These are phyloP conservation scores for Nasonia giraulti DNA, from an alignment of 1,140 invertebrate species.

Conservation along the genomic window DNA sequence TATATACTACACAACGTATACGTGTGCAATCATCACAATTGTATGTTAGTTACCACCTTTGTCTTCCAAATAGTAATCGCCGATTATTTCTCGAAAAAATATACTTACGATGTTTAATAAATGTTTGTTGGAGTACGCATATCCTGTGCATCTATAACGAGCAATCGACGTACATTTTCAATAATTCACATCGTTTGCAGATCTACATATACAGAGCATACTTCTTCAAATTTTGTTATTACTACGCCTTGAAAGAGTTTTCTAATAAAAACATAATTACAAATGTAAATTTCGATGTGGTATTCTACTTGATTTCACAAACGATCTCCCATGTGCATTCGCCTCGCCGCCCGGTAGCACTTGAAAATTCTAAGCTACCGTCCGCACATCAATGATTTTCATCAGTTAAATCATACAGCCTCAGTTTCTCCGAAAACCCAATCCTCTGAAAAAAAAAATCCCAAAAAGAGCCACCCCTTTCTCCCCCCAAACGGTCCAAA, in stretches of 20 bases:
- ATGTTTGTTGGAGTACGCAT: neutral
- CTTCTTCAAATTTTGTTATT: neutral
- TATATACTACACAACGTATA: neutral
- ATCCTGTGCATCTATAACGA: neutral
- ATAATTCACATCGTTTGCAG: neutral
- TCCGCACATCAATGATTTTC: too few species aligned
- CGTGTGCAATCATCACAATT: neutral
- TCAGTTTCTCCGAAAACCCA: neutral
- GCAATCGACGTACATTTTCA: too few species aligned
- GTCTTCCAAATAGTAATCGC: neutral
- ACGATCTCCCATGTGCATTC: too few species aligned
- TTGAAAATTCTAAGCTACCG: too few species aligned
- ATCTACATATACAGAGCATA: neutral
- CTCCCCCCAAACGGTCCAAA: too few species aligned
- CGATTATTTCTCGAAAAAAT: neutral
- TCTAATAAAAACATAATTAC: neutral
- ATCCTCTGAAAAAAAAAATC: neutral
- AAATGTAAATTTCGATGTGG: neutral
- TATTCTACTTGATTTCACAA: too few species aligned
- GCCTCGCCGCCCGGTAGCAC: too few species aligned
- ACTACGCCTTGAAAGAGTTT: neutral
- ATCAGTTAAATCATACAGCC: too few species aligned
- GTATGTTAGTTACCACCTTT: neutral
- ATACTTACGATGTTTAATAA: neutral
- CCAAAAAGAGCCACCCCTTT: slow-evolving; percentile 8